Base-by-base conservation (phyloP, 37 sponge, comb jelly and placozoan species). In the Petrosia ficiformis region DNA sequence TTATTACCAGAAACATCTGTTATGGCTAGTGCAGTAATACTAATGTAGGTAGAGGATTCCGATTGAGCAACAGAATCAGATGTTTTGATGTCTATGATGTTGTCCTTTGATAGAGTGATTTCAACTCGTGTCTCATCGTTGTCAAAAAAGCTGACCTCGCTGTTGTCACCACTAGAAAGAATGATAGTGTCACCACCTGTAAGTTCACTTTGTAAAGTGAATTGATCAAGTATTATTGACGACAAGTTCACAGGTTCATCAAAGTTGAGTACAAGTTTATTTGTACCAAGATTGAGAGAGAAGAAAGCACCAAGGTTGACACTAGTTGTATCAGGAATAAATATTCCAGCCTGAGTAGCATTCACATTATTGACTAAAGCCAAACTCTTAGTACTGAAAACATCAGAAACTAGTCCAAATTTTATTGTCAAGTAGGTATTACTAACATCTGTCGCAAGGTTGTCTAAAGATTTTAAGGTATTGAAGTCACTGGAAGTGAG, bases 181-280 rank as follows among this genome's bases (percentile, higher is more conserved):
- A 78, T 79, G 1, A 82, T 57, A 5, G 43, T 57, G 3, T 80
- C 68, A 33, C 72, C 76, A 61, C 82, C 78, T 26, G 75, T 65
- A 0, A 10, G 16, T 11, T 28, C 38, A 60, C 77, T 85, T 44
- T 89, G 96, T 2, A 95, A 64, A 32, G 84, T 82, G 40, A 88
- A 59, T 28, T 71, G 44, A 10, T 35, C n/a, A 41, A 67, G 73
- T 25, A 61, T 39, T 16, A 76, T 42, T 10, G 65, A 36, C 29
- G 42, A 22, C 0, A 82, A 73, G 14, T 77, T 74, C 21, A 95
- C 92, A 2, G 96, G 90, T 68, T 95, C 89, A 77, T 70, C 70
- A 57, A 95, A 95, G 31, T 40, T 76, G 16, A 95, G 86, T n/a
- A 43, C 44, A 22, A 95, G 41, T 29, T 65, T 66, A 29, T 86